Evolutionary conservation across 2,797 vertebrate species (phyloP).

Genomic region (Apogon talboti): DNA sequence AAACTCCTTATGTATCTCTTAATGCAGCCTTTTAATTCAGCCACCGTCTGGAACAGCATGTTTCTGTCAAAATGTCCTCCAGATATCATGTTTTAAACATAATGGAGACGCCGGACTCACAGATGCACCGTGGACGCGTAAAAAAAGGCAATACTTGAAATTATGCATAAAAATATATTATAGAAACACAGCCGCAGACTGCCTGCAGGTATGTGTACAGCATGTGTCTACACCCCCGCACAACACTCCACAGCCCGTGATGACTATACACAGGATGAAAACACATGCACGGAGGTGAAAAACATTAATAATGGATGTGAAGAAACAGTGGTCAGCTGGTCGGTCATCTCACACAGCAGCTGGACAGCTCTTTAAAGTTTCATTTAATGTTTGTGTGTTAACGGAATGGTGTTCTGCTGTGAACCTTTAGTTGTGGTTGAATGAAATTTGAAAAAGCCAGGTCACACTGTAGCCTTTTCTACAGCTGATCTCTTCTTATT

Average conservation of each 20-base stretch:
- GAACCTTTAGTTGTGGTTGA: conserved; percentile 10
- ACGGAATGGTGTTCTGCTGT: not conserved
- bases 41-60: too few species aligned
- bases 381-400: conserved; percentile 7
- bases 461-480: too few species aligned
- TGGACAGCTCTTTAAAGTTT: conserved; percentile 25
- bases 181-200: not conserved
- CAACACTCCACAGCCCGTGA: not conserved
- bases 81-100: too few species aligned
- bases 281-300: conserved; percentile 17
- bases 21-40: too few species aligned
- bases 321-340: conserved; percentile 32
- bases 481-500: not conserved
- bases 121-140: too few species aligned
- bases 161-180: too few species aligned
- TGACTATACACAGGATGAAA: not conserved
- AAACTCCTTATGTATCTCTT: too few species aligned
- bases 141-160: too few species aligned
- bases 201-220: conserved; percentile 18
- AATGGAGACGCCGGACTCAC: too few species aligned
- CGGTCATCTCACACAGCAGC: conserved; percentile 10
- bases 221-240: conserved; percentile 15
- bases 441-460: not conserved
- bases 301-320: conserved; percentile 42
- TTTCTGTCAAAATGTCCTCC: too few species aligned